These are phyloP conservation scores for Caenorhabditis angaria DNA, from an alignment of 2,888 invertebrate genomes.

Conservation along the genomic window DNA sequence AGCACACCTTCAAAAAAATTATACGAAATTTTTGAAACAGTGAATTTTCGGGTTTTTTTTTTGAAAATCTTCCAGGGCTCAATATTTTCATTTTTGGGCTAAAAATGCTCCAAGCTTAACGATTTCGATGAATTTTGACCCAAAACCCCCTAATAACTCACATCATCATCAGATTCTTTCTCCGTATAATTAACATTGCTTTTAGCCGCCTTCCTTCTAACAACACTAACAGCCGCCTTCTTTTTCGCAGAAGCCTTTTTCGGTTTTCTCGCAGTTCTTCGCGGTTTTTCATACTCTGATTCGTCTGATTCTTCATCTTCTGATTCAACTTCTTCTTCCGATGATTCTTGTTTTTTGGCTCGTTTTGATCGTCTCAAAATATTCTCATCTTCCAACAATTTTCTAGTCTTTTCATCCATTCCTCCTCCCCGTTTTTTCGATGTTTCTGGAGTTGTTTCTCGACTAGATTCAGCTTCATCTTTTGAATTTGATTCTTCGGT, in stretches of 20 bases:
- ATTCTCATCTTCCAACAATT: slow-evolving; percentile 58
- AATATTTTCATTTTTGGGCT: too few relatives aligned
- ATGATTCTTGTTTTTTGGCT: slow-evolving; percentile 20
- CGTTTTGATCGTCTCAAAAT: slow-evolving; percentile 55
- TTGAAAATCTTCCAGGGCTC: too few relatives aligned
- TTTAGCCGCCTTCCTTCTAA: slow-evolving; percentile 26
- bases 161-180: slow-evolving; percentile 54
- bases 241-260: background rate
- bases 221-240: background rate
- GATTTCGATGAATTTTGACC: background rate
- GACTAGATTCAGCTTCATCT: slow-evolving; percentile 8
- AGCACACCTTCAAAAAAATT: too few relatives aligned
- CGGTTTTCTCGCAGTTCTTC: background rate
- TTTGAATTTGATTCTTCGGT: slow-evolving; percentile 4
- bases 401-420: slow-evolving; percentile 50
- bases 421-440: slow-evolving; percentile 17
- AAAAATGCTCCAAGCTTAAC: too few relatives aligned
- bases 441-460: slow-evolving; percentile 21
- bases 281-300: slow-evolving; percentile 14
- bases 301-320: slow-evolving; percentile 27
- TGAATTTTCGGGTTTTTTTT: too few relatives aligned
- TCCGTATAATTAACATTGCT: slow-evolving; percentile 55
- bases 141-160: too few relatives aligned
- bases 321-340: slow-evolving; percentile 8
- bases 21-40: too few relatives aligned